Evolutionary conservation across 2,113 vertebrate genomes (phyloP).

Genomic region (Sialia sialis): DNA sequence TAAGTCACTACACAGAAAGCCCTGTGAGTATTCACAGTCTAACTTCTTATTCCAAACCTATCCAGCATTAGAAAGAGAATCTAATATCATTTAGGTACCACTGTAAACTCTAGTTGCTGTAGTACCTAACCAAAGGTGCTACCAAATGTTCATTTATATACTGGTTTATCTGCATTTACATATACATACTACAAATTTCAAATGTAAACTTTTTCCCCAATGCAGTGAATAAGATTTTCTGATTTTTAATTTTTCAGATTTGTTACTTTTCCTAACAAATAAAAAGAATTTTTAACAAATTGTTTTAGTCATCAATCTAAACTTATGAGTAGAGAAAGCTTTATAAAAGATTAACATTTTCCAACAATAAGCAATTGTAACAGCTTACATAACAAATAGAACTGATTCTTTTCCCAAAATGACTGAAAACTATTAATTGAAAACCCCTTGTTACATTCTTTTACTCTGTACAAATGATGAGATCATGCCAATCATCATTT

Average conservation of each 20-base stretch:
- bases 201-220: not conserved
- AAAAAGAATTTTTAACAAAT: not conserved
- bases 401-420: not conserved
- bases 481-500: not conserved
- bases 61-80: not conserved
- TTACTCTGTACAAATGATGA: not conserved
- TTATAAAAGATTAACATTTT: not conserved
- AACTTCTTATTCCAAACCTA: not conserved
- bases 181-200: not conserved
- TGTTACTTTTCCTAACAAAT: not conserved
- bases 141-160: not conserved
- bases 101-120: not conserved
- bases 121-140: not conserved
- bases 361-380: not conserved
- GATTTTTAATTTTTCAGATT: constrained; percentile 29
- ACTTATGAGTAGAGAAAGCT: not conserved
- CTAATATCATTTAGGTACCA: not conserved
- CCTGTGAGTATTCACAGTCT: not conserved
- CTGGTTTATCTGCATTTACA: not conserved
- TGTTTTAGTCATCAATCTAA: not conserved
- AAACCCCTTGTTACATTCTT: not conserved
- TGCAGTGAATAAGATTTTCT: not conserved
- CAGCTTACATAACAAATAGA: not conserved
- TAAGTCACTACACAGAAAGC: not conserved
- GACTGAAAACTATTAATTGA: not conserved